These are phyloP conservation scores for Stylophora pistillata DNA, from an alignment of 64 coral and sea anemone genomes.

Conservation along the genomic window DNA sequence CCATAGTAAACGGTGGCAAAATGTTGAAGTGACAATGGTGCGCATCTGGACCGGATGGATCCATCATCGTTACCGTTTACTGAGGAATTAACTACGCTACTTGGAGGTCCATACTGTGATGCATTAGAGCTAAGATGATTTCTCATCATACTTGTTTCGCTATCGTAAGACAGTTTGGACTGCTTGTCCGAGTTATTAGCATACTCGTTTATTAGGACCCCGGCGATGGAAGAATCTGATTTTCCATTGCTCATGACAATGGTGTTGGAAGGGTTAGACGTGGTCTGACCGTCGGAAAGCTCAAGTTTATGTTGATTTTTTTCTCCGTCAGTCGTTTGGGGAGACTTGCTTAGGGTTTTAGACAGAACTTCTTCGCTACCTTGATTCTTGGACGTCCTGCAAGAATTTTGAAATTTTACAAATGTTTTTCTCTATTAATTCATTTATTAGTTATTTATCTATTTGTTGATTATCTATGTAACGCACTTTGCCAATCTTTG, in stretches of 20 bases:
- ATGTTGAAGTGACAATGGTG: conserved; percentile 46
- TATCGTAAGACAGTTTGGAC: not conserved
- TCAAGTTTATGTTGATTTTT: not conserved
- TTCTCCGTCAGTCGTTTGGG: not conserved
- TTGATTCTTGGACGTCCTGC: not conserved
- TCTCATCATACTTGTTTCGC: not conserved
- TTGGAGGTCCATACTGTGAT: not conserved
- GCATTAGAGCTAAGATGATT: not conserved
- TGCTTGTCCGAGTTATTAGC: not conserved
- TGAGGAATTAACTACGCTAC: not conserved
- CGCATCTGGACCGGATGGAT: not conserved
- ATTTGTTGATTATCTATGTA: too few relatives aligned
- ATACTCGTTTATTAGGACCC: conserved; percentile 8
- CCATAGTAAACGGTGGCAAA: conserved; percentile 77
- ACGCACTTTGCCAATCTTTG: too few relatives aligned
- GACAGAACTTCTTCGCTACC: not conserved
- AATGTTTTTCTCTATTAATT: too few relatives aligned
- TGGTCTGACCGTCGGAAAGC: not conserved
- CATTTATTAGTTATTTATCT: too few relatives aligned
- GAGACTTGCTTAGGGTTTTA: not conserved
- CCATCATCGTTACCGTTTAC: not conserved
- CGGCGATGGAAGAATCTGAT: conserved; percentile 20
- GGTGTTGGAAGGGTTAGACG: not conserved
- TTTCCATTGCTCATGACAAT: conserved; percentile 9
- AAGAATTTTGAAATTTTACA: too few relatives aligned